phyloP scores from a whole-genome alignment of 2,888 invertebrate species.

The Lepeophtheirus nordmannii region DNA sequence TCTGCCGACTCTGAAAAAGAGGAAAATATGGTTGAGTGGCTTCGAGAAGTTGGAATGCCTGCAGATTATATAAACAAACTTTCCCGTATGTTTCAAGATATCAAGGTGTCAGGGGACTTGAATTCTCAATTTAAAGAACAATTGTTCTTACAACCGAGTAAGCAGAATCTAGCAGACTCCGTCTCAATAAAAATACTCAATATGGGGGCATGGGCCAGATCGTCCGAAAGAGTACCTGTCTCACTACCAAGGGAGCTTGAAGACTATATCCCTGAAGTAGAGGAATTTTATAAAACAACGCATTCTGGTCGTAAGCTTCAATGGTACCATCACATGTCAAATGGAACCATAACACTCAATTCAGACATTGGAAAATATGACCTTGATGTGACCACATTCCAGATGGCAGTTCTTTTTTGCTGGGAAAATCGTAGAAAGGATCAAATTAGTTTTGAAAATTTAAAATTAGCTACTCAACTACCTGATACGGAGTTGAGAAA shows the following conservation, averaged over 20 bases:
- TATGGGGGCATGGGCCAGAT: constrained; percentile 93
- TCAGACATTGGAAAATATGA: constrained; percentile 68
- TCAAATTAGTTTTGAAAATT: constrained; percentile 48
- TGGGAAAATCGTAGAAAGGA: constrained; percentile 94
- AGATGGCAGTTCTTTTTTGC: constrained; percentile 97
- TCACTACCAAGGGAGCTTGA: constrained; percentile 92
- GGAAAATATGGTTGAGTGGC: constrained; percentile 97
- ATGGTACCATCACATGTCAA: constrained; percentile 99
- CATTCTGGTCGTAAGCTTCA: constrained; percentile 93
- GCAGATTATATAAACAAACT: constrained; percentile 93
- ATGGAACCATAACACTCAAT: constrained; percentile 55
- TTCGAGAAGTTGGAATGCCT: constrained; percentile 73
- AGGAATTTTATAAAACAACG: constrained; percentile 92
- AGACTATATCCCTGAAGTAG: constrained; percentile 96
- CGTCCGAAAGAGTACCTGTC: constrained; percentile 83
- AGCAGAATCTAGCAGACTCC: constrained; percentile 2
- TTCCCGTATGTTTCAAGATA: constrained; percentile 49
- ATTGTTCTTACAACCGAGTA: constrained; percentile 29
- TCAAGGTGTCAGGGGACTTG: constrained; percentile 80
- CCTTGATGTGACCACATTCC: constrained; percentile 95
- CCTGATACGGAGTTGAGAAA: constrained; percentile 86
- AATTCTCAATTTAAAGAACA: constrained; percentile 72
- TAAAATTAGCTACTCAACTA: constrained; percentile 85
- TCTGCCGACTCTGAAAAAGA: constrained; percentile 98
- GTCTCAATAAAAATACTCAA: constrained; percentile 90